Percentiles rank a stretch among this genome's conserved stretches.
Evolutionary conservation across 2,797 vertebrate species (phyloP).

Genomic region (Spinus olivaceus): DNA sequence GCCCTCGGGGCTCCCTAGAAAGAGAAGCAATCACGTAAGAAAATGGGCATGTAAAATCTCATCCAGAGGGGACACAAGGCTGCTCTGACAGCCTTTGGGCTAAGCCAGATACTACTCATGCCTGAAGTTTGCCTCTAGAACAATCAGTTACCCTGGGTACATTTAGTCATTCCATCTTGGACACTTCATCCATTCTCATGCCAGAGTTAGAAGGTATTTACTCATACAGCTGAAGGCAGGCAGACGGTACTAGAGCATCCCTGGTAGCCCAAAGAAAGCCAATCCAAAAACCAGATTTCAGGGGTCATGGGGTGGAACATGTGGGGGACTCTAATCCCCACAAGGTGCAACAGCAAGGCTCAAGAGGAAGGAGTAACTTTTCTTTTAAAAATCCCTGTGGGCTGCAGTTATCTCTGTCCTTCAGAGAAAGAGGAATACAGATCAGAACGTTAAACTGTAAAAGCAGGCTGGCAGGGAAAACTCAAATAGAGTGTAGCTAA

Average conservation of each 20-base stretch:
- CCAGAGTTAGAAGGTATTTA: background rate
- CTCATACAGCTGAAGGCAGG: background rate
- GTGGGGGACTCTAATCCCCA: fast-evolving
- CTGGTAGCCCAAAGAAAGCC: background rate
- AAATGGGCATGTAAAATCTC: background rate
- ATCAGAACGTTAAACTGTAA: constrained; percentile 60
- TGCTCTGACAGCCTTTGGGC: background rate
- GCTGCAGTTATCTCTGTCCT: background rate
- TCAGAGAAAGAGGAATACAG: background rate
- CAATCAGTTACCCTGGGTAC: background rate
- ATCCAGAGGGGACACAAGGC: background rate
- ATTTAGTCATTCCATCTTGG: background rate
- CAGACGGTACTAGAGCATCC: background rate
- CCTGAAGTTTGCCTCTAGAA: background rate
- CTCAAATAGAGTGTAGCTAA: background rate
- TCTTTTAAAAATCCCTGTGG: background rate
- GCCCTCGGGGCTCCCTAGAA: constrained; percentile 79
- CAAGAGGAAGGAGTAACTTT: background rate
- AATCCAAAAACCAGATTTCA: background rate
- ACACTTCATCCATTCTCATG: background rate
- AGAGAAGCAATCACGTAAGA: background rate
- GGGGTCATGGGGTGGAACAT: fast-evolving
- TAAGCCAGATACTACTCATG: background rate
- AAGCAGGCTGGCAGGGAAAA: constrained; percentile 14
- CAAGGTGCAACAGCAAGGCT: background rate